phyloP scores from a whole-genome alignment of 2,797 vertebrate species.

The Ciconia nigra region DNA sequence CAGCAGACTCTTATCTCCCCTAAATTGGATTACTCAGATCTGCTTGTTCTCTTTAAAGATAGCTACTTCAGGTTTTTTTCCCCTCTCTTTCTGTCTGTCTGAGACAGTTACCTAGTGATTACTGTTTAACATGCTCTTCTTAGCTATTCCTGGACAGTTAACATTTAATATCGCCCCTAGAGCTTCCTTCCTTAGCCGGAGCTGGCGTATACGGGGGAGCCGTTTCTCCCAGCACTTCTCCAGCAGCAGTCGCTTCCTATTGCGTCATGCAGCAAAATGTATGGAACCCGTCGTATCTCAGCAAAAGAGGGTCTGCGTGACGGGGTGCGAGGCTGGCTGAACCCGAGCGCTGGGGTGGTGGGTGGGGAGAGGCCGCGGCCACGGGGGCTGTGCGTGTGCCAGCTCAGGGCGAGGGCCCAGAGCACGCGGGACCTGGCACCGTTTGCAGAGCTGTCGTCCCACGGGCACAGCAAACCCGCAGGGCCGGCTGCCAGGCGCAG shows the following conservation, averaged over 20 bases:
- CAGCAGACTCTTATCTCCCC: conserved; percentile 81
- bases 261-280: rapidly evolving
- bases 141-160: conserved; percentile 30
- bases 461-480: rapidly evolving
- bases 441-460: background rate
- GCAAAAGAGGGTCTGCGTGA: background rate
- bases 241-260: background rate
- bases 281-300: rapidly evolving
- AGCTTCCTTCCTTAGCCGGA: background rate
- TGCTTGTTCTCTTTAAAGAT: conserved; percentile 85
- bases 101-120: conserved; percentile 76
- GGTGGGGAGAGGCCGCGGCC: rapidly evolving
- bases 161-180: background rate
- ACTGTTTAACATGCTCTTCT: conserved; percentile 64
- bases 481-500: background rate
- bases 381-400: too few species aligned
- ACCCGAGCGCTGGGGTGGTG: rapidly evolving
- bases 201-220: background rate
- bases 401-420: too few species aligned
- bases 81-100: conserved; percentile 68
- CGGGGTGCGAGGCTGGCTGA: rapidly evolving
- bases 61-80: conserved; percentile 70
- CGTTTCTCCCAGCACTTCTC: background rate
- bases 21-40: conserved; percentile 85
- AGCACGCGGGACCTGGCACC: background rate